Evolutionary conservation across 2,888 invertebrate species (phyloP), one percentile per base, ranked within the genome.

Genomic region (Aphrophora alni): DNA sequence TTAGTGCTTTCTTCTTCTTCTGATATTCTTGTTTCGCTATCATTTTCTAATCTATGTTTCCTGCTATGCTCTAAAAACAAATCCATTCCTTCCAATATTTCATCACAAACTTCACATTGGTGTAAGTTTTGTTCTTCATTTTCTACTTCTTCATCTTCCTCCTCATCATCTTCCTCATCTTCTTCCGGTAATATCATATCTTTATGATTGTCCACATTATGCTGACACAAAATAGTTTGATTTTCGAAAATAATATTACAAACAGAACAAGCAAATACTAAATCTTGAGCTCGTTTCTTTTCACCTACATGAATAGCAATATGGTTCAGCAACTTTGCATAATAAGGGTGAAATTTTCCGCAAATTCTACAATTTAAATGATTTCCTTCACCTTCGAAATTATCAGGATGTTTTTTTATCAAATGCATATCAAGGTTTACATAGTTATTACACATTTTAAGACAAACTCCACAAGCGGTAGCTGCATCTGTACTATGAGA

Each of bases 391-490:
- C 90, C 33, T 89, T 89, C 70, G 90, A 86, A 68, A 90, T 88
- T 10, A 88, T 88, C 27, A 89, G 83, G 90, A 84, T 92, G 92
- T 0, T 88, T 88, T 59, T 88, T 87, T 38, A 88, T 88, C 44
- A 91, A 84, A 83, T 91, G 91, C n/a, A 88, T 86, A 72, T 90
- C 89, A 8, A 92, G 86, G 69, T 88, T 87, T 24, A 88, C 87
- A 83, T 92, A 92, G 59, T 87, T 89, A 3, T 88, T 86, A 85
- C 91, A 91, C 0, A 91, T 89, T 85, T 91, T 90, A 51, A 92
- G 85, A 82, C 92, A 92, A 59, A 92, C 91, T 0, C 92, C 92
- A 82, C 91, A 92, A 0, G 91, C 90, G 0, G 91, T 91, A 0
- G 91, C 91, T 0, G 91, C 91, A 51, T 90, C 90, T 12, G 88